Conservation (phyloP, 2,113 vertebrate genomes). For the Columba livia region DNA sequence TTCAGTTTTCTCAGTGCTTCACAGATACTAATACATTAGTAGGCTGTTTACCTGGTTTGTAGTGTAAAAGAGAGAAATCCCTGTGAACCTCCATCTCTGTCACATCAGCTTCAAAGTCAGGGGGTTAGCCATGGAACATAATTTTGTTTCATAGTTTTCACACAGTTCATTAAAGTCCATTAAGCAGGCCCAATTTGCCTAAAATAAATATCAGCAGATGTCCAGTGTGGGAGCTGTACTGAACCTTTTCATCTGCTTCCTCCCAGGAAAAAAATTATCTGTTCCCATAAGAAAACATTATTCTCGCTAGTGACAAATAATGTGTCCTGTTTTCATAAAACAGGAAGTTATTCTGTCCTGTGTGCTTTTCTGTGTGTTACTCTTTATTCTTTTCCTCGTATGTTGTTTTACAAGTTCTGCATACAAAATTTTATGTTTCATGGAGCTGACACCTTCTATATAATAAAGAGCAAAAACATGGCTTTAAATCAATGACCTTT, state of each 20-base stretch:
- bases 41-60: neutral
- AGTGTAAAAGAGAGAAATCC: neutral
- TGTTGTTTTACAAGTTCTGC: neutral
- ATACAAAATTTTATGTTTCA: neutral
- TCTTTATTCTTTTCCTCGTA: neutral
- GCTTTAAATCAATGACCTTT: neutral
- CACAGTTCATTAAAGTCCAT: neutral
- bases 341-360: neutral
- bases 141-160: neutral
- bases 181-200: neutral
- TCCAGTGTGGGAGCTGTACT: neutral
- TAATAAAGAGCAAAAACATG: neutral
- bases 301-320: neutral
- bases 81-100: neutral
- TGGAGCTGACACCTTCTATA: neutral
- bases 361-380: neutral
- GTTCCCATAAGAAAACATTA: neutral
- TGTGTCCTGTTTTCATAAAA: neutral
- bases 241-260: neutral
- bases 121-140: neutral
- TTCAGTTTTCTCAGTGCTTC: neutral
- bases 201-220: neutral
- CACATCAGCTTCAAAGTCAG: neutral
- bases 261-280: neutral
- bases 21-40: neutral